These are phyloP conservation scores for Carlito syrichta DNA, from an alignment of 2,113 vertebrate species.

Conservation along the genomic window DNA sequence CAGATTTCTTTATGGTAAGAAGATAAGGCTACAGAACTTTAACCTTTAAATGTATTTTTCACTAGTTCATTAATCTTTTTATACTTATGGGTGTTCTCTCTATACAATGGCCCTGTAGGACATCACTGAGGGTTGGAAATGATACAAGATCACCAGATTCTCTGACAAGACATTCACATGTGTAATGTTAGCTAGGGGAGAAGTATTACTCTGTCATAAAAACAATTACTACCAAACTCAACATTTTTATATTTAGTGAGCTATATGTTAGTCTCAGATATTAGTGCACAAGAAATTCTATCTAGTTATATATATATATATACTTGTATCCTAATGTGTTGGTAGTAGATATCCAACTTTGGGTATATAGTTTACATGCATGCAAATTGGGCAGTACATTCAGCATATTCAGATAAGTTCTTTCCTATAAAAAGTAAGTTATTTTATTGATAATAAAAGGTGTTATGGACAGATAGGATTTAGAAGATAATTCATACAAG, in stretches of 20 bases:
- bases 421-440: background rate
- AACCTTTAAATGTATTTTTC: background rate
- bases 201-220: background rate
- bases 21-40: background rate
- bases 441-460: background rate
- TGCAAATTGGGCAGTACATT: background rate
- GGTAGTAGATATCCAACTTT: background rate
- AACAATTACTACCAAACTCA: background rate
- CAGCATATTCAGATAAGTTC: background rate
- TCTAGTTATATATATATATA: too few species aligned
- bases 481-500: background rate
- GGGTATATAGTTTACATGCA: background rate
- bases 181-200: background rate
- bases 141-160: background rate
- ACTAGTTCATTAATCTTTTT: background rate
- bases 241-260: background rate
- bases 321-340: too few species aligned
- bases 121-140: background rate
- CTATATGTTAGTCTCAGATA: background rate
- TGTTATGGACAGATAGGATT: background rate
- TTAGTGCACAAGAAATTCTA: background rate
- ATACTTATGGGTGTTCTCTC: fast-evolving
- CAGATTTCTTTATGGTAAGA: background rate
- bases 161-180: background rate
- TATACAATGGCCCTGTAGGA: background rate